Evolutionary conservation across 2,888 invertebrate species (phyloP), one percentile per base, ranked within the genome.

Genomic region (Lomographa bimaculata): DNA sequence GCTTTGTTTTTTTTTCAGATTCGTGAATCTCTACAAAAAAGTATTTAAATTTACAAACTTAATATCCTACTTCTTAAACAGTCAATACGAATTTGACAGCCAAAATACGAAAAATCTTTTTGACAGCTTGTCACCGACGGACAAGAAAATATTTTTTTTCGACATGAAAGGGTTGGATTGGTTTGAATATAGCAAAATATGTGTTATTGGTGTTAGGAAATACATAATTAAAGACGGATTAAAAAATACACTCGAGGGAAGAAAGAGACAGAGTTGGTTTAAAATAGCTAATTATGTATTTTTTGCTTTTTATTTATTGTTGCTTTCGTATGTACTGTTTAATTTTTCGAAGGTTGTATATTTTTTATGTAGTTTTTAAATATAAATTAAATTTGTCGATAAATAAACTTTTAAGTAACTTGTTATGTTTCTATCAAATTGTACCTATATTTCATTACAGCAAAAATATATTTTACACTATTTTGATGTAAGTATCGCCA

Each of bases 21-120:
- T 70, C 3, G 46, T 62, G 0, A 48, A 60, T 19, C 49, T 61
- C 3, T 72, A 72, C 36, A 46, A 48, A 0, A 59, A 46, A 24
- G 45, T 57, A 0, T 51, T 50, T 17, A 59, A 57, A 7, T 24
- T 64, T 16, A 39, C 50, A 0, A 2, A 36, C 0, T 45, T 0
- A 8, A 48, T 2, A 11, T 41, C 0, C 45, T 38, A 41, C 19
- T 68, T 60, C 25, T 30, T 46, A 0, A 54, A 26, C 3, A 64
- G 62, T 30, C 46, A 50, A 0, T 68, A 64, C 60, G 47, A 46
- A 5, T 57, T 64, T 4, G 30, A 45, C 1, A 66, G 64, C 10
- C 46, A 16, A 11, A 68, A 68, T 35, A 49, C 59, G 1, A 11
- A 34, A 1, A 10, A 25, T 1, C 7, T 68, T 0, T 54, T 17